Evolutionary conservation across 2,888 invertebrate species (phyloP).

Genomic region (Quadriops clusia): DNA sequence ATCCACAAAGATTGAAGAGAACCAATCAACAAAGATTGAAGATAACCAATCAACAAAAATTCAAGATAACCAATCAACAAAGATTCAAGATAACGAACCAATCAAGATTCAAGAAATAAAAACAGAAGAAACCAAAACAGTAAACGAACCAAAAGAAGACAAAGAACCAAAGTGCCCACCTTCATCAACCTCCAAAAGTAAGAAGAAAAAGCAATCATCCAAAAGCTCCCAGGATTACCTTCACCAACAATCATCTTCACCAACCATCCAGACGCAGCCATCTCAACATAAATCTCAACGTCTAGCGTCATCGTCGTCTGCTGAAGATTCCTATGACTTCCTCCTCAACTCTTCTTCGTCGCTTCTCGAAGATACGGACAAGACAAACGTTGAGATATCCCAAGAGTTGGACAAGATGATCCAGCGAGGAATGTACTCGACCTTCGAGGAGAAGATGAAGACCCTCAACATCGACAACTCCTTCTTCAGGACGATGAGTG

Average conservation of each 20-base stretch:
- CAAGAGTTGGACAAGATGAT: slow-evolving; percentile 35
- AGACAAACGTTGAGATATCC: slow-evolving; percentile 33
- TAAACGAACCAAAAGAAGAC: slow-evolving; percentile 12
- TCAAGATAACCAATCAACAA: slow-evolving; percentile 9
- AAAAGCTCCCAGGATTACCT: too few relatives aligned
- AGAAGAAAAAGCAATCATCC: slow-evolving; percentile 23
- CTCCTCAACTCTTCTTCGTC: slow-evolving; percentile 25
- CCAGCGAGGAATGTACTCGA: slow-evolving; percentile 33
- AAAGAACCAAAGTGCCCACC: slow-evolving; percentile 9
- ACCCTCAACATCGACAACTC: slow-evolving; percentile 27
- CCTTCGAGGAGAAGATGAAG: slow-evolving; percentile 32
- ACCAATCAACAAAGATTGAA: slow-evolving; percentile 7
- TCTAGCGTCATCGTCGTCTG: not conserved
- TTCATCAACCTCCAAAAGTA: slow-evolving; percentile 8
- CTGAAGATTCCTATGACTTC: slow-evolving; percentile 28
- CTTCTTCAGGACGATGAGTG: slow-evolving; percentile 30
- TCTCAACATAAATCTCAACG: too few relatives aligned
- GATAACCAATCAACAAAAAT: slow-evolving; percentile 9
- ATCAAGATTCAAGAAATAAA: slow-evolving; percentile 14
- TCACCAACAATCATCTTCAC: too few relatives aligned
- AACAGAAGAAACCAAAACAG: slow-evolving; percentile 8
- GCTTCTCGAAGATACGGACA: slow-evolving; percentile 23
- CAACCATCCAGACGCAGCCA: too few relatives aligned
- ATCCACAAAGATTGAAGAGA: slow-evolving; percentile 1
- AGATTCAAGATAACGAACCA: slow-evolving; percentile 2